Evolutionary conservation across 2,113 vertebrate species (phyloP).

Genomic region (Tupaia tana): DNA sequence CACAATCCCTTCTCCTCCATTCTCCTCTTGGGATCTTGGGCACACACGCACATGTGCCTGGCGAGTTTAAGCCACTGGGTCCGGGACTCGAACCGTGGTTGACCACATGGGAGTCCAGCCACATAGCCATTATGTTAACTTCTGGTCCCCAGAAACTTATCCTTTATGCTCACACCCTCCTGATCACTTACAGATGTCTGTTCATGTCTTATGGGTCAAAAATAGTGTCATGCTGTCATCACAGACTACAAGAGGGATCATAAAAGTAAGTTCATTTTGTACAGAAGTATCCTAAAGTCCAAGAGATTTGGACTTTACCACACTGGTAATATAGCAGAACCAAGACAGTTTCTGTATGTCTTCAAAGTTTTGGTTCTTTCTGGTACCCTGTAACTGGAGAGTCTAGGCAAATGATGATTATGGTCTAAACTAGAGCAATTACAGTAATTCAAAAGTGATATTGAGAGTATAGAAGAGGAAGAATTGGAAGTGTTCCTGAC

Average conservation of each 20-base stretch:
- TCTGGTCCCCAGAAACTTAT: background rate
- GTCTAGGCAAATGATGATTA: background rate
- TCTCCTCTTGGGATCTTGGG: no score
- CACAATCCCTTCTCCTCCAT: no score
- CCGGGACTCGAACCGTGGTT: no score
- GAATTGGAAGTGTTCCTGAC: background rate
- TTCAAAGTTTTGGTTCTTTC: background rate
- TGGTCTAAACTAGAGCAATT: background rate
- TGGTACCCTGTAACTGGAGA: background rate
- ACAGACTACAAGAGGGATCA: background rate
- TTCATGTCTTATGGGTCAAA: background rate
- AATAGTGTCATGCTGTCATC: background rate
- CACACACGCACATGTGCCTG: no score
- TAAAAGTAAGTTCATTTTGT: background rate
- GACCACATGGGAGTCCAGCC: no score
- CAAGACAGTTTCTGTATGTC: background rate
- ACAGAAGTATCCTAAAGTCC: background rate
- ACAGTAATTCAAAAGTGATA: background rate
- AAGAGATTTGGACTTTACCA: background rate
- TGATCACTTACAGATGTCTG: no score
- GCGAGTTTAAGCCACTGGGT: no score
- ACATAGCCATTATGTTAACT: no score
- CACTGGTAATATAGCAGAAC: background rate
- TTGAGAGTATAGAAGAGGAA: background rate
- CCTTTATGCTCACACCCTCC: fast-evolving